Percentiles rank a stretch among this genome's conserved stretches.
Evolutionary conservation across 2,888 invertebrate genomes (phyloP).

Genomic region (Muschampia plurimacula): DNA sequence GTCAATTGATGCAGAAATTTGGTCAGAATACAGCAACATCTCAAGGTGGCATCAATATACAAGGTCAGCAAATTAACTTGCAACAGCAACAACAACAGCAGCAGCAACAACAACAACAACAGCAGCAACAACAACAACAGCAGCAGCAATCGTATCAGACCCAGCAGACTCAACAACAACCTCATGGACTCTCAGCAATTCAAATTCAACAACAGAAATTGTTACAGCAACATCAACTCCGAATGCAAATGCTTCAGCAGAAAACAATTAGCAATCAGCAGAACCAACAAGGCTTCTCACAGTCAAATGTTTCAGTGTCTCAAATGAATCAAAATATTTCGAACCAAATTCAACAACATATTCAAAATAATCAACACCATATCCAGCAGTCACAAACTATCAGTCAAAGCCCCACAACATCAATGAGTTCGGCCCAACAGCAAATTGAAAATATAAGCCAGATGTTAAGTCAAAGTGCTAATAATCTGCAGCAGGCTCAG

Average conservation of each 20-base stretch:
- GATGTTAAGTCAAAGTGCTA: constrained; percentile 81
- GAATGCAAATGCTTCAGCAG: constrained; percentile 79
- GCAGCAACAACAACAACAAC: constrained; percentile 52
- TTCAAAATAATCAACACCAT: constrained; percentile 72
- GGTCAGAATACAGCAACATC: constrained; percentile 70
- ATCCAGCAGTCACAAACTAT: constrained; percentile 71
- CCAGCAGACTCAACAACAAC: constrained; percentile 66
- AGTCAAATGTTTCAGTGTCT: constrained; percentile 72
- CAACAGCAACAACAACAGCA: constrained; percentile 49
- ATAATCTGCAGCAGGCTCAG: constrained; percentile 77
- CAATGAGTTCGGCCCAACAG: constrained; percentile 86
- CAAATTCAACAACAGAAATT: constrained; percentile 84
- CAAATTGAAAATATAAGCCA: constrained; percentile 88
- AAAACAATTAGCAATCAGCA: constrained; percentile 50
- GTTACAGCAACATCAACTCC: constrained; percentile 85
- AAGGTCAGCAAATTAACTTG: constrained; percentile 52
- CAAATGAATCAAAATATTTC: constrained; percentile 77
- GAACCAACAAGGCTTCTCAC: constrained; percentile 66
- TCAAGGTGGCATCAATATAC: constrained; percentile 65
- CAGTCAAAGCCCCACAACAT: constrained; percentile 66
- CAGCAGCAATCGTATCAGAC: constrained; percentile 54
- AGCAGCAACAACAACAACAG: constrained; percentile 46
- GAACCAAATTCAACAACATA: constrained; percentile 75
- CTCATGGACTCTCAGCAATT: constrained; percentile 78
- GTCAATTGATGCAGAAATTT: constrained; percentile 75